These are phyloP conservation scores for Danio aesculapii DNA, from an alignment of 2,797 vertebrate genomes.

Conservation along the genomic window DNA sequence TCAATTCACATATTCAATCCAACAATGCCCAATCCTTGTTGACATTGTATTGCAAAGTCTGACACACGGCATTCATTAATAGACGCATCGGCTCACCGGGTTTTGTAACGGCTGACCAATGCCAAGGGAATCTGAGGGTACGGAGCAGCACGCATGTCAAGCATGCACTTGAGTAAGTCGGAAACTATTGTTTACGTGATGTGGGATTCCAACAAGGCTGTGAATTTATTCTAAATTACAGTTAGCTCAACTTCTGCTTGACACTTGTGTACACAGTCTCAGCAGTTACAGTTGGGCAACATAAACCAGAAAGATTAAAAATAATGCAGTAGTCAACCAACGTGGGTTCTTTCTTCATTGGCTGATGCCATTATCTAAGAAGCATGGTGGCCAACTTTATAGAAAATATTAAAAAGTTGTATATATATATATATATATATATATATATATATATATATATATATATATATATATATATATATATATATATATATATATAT, in stretches of 20 bases:
- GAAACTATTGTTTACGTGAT: slow-evolving; percentile 42
- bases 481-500: no score
- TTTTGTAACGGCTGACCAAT: slow-evolving; percentile 6
- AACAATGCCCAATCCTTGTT: slow-evolving; percentile 20
- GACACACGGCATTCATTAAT: slow-evolving; percentile 53
- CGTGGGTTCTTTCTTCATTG: background rate
- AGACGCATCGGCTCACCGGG: slow-evolving; percentile 35
- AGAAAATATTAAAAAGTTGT: no score
- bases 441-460: no score
- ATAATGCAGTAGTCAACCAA: background rate
- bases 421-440: no score
- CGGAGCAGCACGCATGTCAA: slow-evolving; percentile 14
- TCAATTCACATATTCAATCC: slow-evolving; percentile 41
- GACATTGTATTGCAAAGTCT: slow-evolving; percentile 38
- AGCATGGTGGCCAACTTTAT: background rate
- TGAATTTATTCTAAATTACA: slow-evolving; percentile 32
- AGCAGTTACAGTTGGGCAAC: slow-evolving; percentile 4
- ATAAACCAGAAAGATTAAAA: slow-evolving; percentile 16
- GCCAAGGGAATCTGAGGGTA: slow-evolving; percentile 14
- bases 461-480: no score
- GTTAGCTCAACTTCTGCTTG: slow-evolving; percentile 5
- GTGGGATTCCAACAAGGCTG: slow-evolving; percentile 19
- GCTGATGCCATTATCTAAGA: background rate
- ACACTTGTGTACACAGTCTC: background rate
- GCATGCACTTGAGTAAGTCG: slow-evolving; percentile 16